Base-by-base conservation (phyloP, 2,797 vertebrate genomes). In the Sebastes reedi region DNA sequence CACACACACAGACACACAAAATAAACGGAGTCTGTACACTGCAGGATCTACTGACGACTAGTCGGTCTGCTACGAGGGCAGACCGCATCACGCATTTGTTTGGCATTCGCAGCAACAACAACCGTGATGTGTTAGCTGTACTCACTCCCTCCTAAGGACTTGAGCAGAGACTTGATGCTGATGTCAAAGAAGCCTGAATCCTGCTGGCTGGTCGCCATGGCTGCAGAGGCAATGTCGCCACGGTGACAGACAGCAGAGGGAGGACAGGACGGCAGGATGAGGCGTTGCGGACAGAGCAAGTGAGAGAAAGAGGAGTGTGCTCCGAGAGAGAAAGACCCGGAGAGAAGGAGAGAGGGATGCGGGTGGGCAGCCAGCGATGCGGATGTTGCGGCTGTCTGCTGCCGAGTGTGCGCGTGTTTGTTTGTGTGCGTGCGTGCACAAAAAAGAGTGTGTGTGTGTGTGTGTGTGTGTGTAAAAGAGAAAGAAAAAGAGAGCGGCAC, bases 101-200 rank as follows among this genome's bases (percentile, higher is more conserved):
- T 59, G 59, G 42, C 67, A 82, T 5, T 46, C 16, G 59, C 64
- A 62, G 55, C 64, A 72, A 72, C 83, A 69, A 72, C 72, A 71
- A 77, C 80, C 62, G 72, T 10, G 64, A 70, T 77, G 71, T 73
- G 74, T 75, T 73, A 67, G 81, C 78, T 85, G 89, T 97, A 99
- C 98, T 99, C 97, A 99, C 98, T 96, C 91, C 97, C 98, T 96
- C 98, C 98, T 95, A 99, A 98, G 91, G 98, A 99, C 97, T 98
- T 99, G 93, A 99, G 97, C 93, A 99, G 96, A 91, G 98, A 99
- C 95, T 97, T 99, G 97, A 99, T 96, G 96, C 98, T 99, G 97
- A 99, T 98, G 96, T 99, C 98, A 96, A 99, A 99, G 96, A 99
- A 99, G 91, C 98, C 97, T 52, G 97, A 99, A 94, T 99, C 98